These are phyloP conservation scores for Halichoeres trimaculatus DNA, from an alignment of 2,113 vertebrate species.

Conservation along the genomic window DNA sequence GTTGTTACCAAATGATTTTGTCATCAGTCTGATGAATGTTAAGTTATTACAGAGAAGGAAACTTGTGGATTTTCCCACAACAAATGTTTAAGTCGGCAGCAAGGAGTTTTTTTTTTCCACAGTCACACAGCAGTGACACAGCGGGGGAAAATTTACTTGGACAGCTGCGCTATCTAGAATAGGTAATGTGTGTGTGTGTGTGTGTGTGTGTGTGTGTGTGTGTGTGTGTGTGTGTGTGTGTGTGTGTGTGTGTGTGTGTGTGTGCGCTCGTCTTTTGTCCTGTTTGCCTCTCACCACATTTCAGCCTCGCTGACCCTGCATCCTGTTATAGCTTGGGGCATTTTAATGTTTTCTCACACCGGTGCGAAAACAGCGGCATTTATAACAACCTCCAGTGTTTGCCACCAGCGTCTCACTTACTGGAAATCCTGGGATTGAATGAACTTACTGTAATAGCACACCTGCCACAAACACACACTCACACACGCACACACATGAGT, in stretches of 20 bases:
- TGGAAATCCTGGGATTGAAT: conserved; percentile 74
- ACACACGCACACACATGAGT: conserved; percentile 15
- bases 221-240: not conserved
- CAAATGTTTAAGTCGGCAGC: not conserved
- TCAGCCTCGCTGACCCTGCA: conserved; percentile 58
- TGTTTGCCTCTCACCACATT: conserved; percentile 55
- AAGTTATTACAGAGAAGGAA: not conserved
- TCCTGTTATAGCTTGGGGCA: conserved; percentile 66
- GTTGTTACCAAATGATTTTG: not conserved
- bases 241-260: conserved; percentile 32
- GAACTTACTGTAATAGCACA: conserved; percentile 75
- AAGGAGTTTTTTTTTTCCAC: not conserved
- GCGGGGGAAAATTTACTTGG: conserved; percentile 16
- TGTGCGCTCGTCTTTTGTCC: conserved; percentile 64
- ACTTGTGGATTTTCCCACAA: not conserved
- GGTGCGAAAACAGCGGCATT: conserved; percentile 62
- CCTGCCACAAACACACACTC: conserved; percentile 58
- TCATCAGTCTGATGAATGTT: too few species aligned
- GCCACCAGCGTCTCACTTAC: conserved; percentile 64
- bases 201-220: not conserved
- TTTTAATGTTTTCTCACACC: conserved; percentile 62
- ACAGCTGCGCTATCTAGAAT: conserved; percentile 25
- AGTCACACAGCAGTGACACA: conserved; percentile 23
- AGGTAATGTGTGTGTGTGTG: conserved; percentile 11
- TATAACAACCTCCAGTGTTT: conserved; percentile 64